Evolutionary conservation across 2,113 vertebrate species (phyloP).

Genomic region (Seriola quinqueradiata): DNA sequence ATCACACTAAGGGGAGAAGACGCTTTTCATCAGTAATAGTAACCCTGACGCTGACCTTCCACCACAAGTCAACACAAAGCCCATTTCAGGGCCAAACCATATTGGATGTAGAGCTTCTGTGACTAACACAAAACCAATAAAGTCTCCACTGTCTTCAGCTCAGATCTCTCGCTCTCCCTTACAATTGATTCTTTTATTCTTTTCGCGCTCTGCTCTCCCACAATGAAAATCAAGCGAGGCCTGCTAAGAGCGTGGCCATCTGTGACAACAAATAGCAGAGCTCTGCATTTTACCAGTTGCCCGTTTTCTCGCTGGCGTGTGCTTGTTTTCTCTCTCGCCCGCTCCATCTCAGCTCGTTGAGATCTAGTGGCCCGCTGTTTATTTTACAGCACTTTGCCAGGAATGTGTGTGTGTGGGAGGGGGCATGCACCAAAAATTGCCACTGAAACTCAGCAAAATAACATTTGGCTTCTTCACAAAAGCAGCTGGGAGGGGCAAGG

Average conservation of each 20-base stretch:
- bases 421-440: constrained; percentile 55
- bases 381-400: constrained; percentile 78
- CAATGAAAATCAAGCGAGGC: constrained; percentile 34
- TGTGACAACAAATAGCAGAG: constrained; percentile 69
- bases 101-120: neutral
- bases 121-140: constrained; percentile 32
- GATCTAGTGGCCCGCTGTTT: constrained; percentile 65
- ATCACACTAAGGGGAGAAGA: neutral
- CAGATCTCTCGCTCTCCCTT: neutral
- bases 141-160: constrained; percentile 1
- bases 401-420: constrained; percentile 54
- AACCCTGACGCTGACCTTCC: neutral
- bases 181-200: constrained; percentile 43
- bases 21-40: neutral
- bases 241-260: constrained; percentile 60
- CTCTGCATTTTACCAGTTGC: constrained; percentile 44
- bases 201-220: constrained; percentile 7
- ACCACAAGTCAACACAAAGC: constrained; percentile 1
- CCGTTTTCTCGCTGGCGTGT: constrained; percentile 50
- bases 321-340: constrained; percentile 74
- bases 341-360: constrained; percentile 55
- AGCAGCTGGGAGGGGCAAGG: constrained; percentile 10
- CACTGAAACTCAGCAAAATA: constrained; percentile 62
- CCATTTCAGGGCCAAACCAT: neutral
- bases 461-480: constrained; percentile 42